phyloP scores from a whole-genome alignment of 1,140 invertebrate genomes.

The Ganaspis sp. region DNA sequence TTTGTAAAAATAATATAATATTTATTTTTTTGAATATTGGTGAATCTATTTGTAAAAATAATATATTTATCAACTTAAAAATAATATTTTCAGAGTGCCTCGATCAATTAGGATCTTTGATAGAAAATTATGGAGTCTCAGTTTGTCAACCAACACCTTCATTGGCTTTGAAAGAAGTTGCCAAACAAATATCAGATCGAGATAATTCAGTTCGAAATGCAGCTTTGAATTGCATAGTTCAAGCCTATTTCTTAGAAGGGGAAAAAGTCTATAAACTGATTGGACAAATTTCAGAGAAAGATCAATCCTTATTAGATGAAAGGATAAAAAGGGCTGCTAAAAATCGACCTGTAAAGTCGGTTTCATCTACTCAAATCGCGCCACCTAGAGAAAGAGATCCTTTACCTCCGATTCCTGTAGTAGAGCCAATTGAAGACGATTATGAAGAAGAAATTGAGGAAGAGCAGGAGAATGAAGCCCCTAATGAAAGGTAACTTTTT shows the following conservation, averaged over 20 bases:
- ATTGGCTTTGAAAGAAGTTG: constrained; percentile 92
- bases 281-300: constrained; percentile 96
- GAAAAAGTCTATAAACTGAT: constrained; percentile 94
- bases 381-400: constrained; percentile 63
- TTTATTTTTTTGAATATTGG: neutral
- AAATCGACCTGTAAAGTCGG: constrained; percentile 78
- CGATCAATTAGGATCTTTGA: constrained; percentile 91
- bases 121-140: constrained; percentile 90
- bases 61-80: constrained; percentile 20
- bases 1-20: too few species aligned
- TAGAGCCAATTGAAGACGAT: constrained; percentile 66
- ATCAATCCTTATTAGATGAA: constrained; percentile 94
- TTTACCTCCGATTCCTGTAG: constrained; percentile 56
- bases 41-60: constrained; percentile 32
- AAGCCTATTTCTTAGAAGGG: constrained; percentile 92
- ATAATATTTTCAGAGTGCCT: constrained; percentile 85
- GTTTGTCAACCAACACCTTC: constrained; percentile 88
- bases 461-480: constrained; percentile 61
- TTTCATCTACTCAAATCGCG: constrained; percentile 56
- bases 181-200: constrained; percentile 94
- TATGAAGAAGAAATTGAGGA: constrained; percentile 55
- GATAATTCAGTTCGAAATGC: constrained; percentile 98
- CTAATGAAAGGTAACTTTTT: constrained; percentile 61
- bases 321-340: constrained; percentile 93
- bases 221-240: constrained; percentile 94